These are phyloP conservation scores for Crenuchus spilurus DNA, from an alignment of 2,797 vertebrate species.

Conservation along the genomic window DNA sequence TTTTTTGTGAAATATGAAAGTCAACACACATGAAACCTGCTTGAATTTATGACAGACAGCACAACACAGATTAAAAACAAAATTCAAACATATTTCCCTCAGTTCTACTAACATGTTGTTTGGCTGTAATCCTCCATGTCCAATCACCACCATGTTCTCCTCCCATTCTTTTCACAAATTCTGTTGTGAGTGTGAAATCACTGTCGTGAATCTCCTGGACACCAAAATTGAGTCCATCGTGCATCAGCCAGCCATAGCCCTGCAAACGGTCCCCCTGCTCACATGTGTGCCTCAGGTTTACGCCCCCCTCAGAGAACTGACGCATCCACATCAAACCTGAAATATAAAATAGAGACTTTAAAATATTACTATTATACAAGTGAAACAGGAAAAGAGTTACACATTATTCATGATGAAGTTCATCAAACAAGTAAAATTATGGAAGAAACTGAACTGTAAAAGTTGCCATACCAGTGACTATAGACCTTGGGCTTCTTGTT, in stretches of 20 bases:
- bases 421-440: not conserved
- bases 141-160: conserved; percentile 93
- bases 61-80: too few relatives aligned
- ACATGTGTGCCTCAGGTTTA: conserved; percentile 87
- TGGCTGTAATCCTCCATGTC: conserved; percentile 92
- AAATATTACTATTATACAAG: not conserved
- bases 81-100: not conserved
- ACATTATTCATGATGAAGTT: not conserved
- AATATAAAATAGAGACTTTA: not conserved
- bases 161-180: conserved; percentile 89
- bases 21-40: too few relatives aligned
- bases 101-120: conserved; percentile 78
- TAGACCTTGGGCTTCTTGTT: conserved; percentile 85
- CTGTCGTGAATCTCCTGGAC: conserved; percentile 87
- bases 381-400: not conserved
- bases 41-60: too few relatives aligned
- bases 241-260: conserved; percentile 90
- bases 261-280: conserved; percentile 87
- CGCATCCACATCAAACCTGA: conserved; percentile 95
- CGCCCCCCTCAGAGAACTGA: conserved; percentile 79
- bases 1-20: too few relatives aligned
- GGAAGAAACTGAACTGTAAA: not conserved
- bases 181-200: conserved; percentile 83
- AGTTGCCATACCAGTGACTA: conserved; percentile 83
- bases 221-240: conserved; percentile 91